phyloP scores from a whole-genome alignment of 2,113 vertebrate species.

The Manacus vitellinus region DNA sequence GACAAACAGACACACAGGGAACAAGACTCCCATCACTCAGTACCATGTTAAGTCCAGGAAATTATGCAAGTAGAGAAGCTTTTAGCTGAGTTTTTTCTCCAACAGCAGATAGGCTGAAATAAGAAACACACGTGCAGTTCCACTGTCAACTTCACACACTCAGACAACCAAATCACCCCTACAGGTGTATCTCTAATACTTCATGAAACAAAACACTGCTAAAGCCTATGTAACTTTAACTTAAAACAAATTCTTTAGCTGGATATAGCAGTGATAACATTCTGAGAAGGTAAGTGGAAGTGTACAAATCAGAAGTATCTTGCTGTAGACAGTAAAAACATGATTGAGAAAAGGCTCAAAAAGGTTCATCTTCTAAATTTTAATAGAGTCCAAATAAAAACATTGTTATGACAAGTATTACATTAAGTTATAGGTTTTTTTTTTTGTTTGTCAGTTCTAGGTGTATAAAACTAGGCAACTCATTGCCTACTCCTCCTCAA shows the following conservation, averaged over 20 bases:
- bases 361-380: background rate
- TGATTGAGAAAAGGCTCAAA: background rate
- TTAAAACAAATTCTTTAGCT: background rate
- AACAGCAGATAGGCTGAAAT: background rate
- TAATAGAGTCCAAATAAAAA: background rate
- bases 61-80: background rate
- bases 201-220: background rate
- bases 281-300: background rate
- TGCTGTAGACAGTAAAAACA: background rate
- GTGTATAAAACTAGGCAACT: background rate
- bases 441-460: background rate
- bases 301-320: background rate
- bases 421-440: background rate
- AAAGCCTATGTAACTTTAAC: background rate
- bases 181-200: background rate
- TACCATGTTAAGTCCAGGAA: background rate
- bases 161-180: background rate
- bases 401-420: background rate
- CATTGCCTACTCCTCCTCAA: background rate
- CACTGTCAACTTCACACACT: background rate
- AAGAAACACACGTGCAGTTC: background rate
- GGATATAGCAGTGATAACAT: background rate
- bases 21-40: background rate
- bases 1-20: background rate
- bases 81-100: background rate